Percentiles rank a stretch among this genome's conserved stretches.
These are phyloP conservation scores for Planococcus citri DNA, from an alignment of 1,140 invertebrate species.

Conservation along the genomic window DNA sequence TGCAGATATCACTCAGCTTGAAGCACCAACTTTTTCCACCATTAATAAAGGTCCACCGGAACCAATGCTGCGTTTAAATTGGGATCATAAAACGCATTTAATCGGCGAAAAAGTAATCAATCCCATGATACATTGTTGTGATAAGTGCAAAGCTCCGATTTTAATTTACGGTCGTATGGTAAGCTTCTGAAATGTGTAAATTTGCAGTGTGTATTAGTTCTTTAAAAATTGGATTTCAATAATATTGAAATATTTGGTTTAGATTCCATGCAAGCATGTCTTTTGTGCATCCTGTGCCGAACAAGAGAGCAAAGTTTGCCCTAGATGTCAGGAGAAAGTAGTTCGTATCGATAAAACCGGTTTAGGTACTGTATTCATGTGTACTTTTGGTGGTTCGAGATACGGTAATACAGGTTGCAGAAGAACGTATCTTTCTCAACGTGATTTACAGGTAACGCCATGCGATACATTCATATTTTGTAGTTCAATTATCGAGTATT, in stretches of 20 bases:
- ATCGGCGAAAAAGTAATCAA: conserved; percentile 92
- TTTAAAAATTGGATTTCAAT: no score
- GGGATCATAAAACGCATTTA: conserved; percentile 80
- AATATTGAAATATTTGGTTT: conserved; percentile 23
- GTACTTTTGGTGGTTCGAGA: conserved; percentile 76
- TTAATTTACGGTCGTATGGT: conserved; percentile 92
- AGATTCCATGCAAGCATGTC: conserved; percentile 94
- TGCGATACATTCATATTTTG: no score
- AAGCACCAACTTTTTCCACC: conserved; percentile 82
- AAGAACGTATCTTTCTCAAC: conserved; percentile 78
- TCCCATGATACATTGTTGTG: conserved; percentile 91
- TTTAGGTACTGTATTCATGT: conserved; percentile 91
- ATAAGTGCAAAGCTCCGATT: conserved; percentile 85
- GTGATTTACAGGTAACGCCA: conserved; percentile 53
- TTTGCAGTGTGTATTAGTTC: no score
- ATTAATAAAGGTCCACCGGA: conserved; percentile 75
- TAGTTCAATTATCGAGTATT: background rate
- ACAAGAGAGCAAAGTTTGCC: conserved; percentile 70
- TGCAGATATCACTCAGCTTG: conserved; percentile 74
- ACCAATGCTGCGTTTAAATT: conserved; percentile 69
- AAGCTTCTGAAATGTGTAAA: no score
- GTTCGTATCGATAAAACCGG: conserved; percentile 85
- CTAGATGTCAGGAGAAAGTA: conserved; percentile 78
- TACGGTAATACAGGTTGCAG: conserved; percentile 81
- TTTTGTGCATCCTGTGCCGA: conserved; percentile 87